Evolutionary conservation across 2,888 invertebrate genomes (phyloP), one percentile per base, ranked within the genome.

Genomic region (Muschampia plurimacula): DNA sequence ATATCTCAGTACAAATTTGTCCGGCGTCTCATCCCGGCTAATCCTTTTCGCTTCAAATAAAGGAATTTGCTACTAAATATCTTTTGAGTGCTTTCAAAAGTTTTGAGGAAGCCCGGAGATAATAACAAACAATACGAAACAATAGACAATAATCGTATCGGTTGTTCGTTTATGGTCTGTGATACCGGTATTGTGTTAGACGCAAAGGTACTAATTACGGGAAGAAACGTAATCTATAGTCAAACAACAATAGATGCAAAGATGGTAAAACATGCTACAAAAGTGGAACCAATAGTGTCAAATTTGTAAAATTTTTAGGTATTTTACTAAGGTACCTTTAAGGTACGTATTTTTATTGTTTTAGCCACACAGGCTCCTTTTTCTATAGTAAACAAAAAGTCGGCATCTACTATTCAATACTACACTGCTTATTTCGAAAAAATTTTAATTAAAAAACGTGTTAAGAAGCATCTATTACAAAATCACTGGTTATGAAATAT

Each of bases 1-100:
- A 76, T 72, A 74, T 76, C 74, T 77, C 78, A 75, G 75, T 74
- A 60, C 69, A 77, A 71, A 63, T 76, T 74, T 75, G 65, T 64
- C 71, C 70, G 69, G 74, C 77, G 73, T 77, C 76, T 80, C 80
- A 81, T 82, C 79, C 77, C 69, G 65, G 65, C 69, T 85, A 83
- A 88, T 87, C 85, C 83, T 82, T 84, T 84, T 86, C 82, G 82
- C 82, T 79, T 74, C 72, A 80, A 81, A 84, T 82, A 87, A 86
- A 83, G 78, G 80, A 78, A 79, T 77, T 77, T 74, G 82, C 83
- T 86, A 83, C 84, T 80, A 82, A 72, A 81, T 78, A 81, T 80
- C 80, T 81, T 79, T 83, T 80, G 75, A 80, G 79, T 77, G 75
- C 74, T 72, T 74, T 70, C 60, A 72, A 67, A 72, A 72, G 55